Percentiles rank a stretch among this genome's conserved stretches.
phyloP scores from a whole-genome alignment of 1,140 invertebrate species.

The Anoplolepis gracilipes region DNA sequence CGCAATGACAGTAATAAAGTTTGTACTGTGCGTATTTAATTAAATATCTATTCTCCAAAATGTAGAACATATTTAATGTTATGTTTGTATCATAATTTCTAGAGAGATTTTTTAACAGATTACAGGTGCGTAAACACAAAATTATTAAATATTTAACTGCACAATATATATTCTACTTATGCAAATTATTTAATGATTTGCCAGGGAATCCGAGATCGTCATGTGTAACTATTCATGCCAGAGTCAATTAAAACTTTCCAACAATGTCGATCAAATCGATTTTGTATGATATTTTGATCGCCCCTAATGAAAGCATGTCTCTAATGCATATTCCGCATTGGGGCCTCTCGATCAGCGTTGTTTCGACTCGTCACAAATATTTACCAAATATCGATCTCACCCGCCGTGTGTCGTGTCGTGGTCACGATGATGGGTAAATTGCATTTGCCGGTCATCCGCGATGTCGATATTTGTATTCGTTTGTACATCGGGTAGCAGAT shows the following conservation, averaged over 20 bases:
- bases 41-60: conserved; percentile 17
- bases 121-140: background rate
- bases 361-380: conserved; percentile 76
- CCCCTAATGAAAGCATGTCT: conserved; percentile 50
- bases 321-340: conserved; percentile 62
- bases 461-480: conserved; percentile 72
- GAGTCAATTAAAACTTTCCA: conserved; percentile 30
- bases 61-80: background rate
- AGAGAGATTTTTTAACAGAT: background rate
- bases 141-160: background rate
- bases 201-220: background rate
- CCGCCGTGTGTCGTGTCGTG: conserved; percentile 25
- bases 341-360: conserved; percentile 62
- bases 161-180: background rate
- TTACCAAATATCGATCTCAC: conserved; percentile 75
- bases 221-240: conserved; percentile 2
- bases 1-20: conserved; percentile 14
- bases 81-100: background rate
- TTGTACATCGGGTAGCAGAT: conserved; percentile 71
- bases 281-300: conserved; percentile 55
- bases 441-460: conserved; percentile 70
- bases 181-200: background rate
- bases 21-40: conserved; percentile 20
- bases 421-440: conserved; percentile 72
- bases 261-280: conserved; percentile 9